Conservation (phyloP, 2,888 invertebrate species). For the Apoderus coryli region DNA sequence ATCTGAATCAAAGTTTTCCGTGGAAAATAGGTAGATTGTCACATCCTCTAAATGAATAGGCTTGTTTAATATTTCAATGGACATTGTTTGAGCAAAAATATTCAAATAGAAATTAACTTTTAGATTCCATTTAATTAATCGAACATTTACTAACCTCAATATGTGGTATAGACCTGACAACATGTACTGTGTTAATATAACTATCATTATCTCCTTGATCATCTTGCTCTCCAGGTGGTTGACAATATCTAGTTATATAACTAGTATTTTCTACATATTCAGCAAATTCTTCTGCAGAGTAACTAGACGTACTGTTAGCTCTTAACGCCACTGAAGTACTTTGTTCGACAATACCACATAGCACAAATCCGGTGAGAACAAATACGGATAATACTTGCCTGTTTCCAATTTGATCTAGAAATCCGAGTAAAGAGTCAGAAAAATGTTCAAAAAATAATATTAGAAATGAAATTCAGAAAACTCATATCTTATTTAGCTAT, state of each 20-base stretch:
- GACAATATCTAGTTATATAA: constrained; percentile 34
- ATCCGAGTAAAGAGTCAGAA: background rate
- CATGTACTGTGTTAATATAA: constrained; percentile 23
- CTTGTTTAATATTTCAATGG: too few species aligned
- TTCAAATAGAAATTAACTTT: too few species aligned
- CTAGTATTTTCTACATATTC: constrained; percentile 36
- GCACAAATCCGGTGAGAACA: constrained; percentile 38
- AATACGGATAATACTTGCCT: constrained; percentile 37
- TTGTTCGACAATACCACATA: constrained; percentile 42
- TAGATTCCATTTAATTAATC: too few species aligned
- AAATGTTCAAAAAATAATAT: constrained; percentile 4
- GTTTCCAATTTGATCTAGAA: constrained; percentile 33
- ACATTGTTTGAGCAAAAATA: too few species aligned
- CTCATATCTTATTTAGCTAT: too few species aligned
- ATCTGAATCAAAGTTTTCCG: too few species aligned
- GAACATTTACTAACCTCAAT: constrained; percentile 29
- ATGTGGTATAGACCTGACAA: constrained; percentile 32
- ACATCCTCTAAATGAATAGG: too few species aligned
- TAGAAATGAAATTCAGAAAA: background rate
- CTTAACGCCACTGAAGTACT: constrained; percentile 40
- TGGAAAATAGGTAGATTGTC: too few species aligned
- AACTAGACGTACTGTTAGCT: constrained; percentile 33
- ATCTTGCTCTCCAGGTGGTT: constrained; percentile 21
- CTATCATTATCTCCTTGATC: constrained; percentile 15
- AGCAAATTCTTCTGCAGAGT: constrained; percentile 33